Evolutionary conservation across 1,140 invertebrate genomes (phyloP).

Genomic region (Protaetia brevitarsis): DNA sequence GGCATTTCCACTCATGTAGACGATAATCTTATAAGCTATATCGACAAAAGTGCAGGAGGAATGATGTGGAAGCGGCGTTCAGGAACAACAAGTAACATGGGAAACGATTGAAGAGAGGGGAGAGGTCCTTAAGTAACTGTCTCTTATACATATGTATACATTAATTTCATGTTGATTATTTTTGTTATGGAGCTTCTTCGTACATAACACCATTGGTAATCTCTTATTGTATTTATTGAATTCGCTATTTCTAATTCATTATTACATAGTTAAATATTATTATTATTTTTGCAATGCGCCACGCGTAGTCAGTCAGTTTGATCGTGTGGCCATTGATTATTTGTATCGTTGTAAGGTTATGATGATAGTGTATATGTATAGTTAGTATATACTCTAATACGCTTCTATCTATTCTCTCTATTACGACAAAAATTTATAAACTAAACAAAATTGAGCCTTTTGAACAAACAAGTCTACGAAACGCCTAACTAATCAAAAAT

Average conservation of each 20-base stretch:
- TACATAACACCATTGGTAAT: slow-evolving; percentile 24
- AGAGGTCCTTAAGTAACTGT: not conserved
- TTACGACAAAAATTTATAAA: not conserved
- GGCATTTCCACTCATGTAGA: slow-evolving; percentile 5
- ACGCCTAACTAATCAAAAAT: slow-evolving; percentile 8
- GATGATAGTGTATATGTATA: not conserved
- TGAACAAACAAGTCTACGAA: not conserved
- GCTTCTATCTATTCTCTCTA: slow-evolving; percentile 22
- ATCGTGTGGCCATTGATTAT: slow-evolving; percentile 3
- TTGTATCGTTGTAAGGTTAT: slow-evolving; percentile 8
- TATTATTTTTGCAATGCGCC: not conserved
- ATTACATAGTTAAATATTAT: slow-evolving; percentile 1
- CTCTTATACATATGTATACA: not conserved
- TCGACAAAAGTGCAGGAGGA: not conserved
- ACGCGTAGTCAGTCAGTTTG: not conserved
- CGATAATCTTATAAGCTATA: not conserved
- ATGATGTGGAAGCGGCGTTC: not conserved
- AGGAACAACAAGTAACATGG: not conserved
- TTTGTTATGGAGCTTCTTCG: slow-evolving; percentile 18
- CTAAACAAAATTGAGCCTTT: slow-evolving; percentile 1
- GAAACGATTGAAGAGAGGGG: not conserved
- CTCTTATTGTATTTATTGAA: slow-evolving; percentile 20
- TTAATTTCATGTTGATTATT: slow-evolving; percentile 6
- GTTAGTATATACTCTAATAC: slow-evolving; percentile 9
- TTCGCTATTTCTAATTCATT: slow-evolving; percentile 15